Conservation (phyloP, 2,797 vertebrate genomes). For the Salmo trutta region DNA sequence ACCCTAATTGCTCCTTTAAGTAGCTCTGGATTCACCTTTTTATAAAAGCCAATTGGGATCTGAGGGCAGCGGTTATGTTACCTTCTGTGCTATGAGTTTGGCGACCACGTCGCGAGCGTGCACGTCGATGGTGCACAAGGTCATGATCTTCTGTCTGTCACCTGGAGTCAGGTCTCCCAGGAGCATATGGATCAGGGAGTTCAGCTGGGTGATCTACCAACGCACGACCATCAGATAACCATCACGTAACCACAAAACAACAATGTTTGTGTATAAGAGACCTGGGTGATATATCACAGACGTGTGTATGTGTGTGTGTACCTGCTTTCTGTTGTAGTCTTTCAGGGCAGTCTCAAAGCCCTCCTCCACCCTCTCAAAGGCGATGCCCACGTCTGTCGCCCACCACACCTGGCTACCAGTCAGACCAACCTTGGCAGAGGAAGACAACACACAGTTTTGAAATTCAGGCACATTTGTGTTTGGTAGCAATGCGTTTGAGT, state of each 20-base stretch:
- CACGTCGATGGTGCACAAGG: constrained; percentile 87
- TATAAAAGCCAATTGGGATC: not conserved
- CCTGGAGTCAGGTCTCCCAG: constrained; percentile 84
- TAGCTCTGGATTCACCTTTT: not conserved
- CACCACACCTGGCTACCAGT: constrained; percentile 77
- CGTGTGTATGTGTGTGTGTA: constrained; percentile 23
- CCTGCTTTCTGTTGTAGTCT: constrained; percentile 79
- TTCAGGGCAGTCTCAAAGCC: constrained; percentile 78
- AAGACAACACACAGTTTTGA: constrained; percentile 6
- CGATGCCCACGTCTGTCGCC: constrained; percentile 75
- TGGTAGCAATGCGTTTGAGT: not conserved
- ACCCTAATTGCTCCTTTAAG: too few relatives aligned
- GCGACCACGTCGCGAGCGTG: constrained; percentile 85
- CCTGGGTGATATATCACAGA: not conserved
- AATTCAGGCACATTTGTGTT: constrained; percentile 12
- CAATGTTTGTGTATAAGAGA: not conserved
- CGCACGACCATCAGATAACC: constrained; percentile 73
- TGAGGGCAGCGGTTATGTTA: constrained; percentile 51
- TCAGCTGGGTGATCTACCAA: constrained; percentile 87
- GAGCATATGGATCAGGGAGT: constrained; percentile 91
- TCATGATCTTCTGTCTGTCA: constrained; percentile 91
- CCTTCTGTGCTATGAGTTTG: constrained; percentile 86
- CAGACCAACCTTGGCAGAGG: constrained; percentile 63
- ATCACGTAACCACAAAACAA: constrained; percentile 11
- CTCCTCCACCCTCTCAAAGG: constrained; percentile 78